Evolutionary conservation across 2,888 invertebrate genomes (phyloP).

Genomic region (Pteria penguin): DNA sequence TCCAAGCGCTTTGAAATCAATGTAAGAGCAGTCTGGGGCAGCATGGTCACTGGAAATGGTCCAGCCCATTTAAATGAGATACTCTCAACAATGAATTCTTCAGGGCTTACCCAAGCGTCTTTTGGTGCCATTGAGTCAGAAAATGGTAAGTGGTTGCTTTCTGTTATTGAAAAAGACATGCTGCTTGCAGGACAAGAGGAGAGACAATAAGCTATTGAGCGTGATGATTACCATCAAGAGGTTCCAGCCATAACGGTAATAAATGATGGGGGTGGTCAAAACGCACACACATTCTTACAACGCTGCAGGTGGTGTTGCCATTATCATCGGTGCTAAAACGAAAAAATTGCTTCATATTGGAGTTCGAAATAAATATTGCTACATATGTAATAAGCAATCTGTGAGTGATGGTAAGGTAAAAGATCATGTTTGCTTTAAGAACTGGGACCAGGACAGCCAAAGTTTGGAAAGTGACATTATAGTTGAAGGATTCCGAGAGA

Average conservation of each 20-base stretch:
- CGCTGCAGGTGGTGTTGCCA: constrained; percentile 51
- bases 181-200: constrained; percentile 34
- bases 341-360: constrained; percentile 49
- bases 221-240: constrained; percentile 36
- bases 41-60: constrained; percentile 30
- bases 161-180: constrained; percentile 9
- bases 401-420: constrained; percentile 30
- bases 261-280: constrained; percentile 53
- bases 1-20: constrained; percentile 25
- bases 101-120: constrained; percentile 5
- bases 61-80: constrained; percentile 30
- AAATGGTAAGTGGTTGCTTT: constrained; percentile 19
- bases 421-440: constrained; percentile 45
- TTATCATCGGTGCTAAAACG: constrained; percentile 45
- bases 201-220: constrained; percentile 36
- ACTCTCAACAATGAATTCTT: constrained; percentile 8
- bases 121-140: constrained; percentile 24
- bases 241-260: constrained; percentile 53
- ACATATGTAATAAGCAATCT: constrained; percentile 50
- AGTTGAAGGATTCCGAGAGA: constrained; percentile 42
- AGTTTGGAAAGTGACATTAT: constrained; percentile 46
- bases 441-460: constrained; percentile 45
- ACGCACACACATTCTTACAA: constrained; percentile 50
- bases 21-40: constrained; percentile 31
- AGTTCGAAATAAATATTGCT: too few relatives aligned